Percentiles rank a stretch among this genome's conserved stretches.
Conservation (phyloP, 2,797 vertebrate species). For the Urocyon cinereoargenteus region DNA sequence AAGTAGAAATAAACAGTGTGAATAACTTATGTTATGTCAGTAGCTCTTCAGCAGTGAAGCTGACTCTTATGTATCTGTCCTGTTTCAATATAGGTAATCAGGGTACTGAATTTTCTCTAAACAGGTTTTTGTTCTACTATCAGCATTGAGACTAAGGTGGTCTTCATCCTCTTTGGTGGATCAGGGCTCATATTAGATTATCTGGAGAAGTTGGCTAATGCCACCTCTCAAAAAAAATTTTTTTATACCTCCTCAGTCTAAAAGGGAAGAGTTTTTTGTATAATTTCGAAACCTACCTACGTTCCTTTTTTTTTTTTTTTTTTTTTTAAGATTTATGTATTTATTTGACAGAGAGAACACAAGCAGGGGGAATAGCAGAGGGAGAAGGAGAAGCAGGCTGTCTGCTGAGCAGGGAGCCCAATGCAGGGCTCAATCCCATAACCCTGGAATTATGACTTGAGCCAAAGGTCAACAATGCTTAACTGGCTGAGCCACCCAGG, state of each 20-base stretch:
- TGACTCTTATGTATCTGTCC: neutral
- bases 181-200: conserved; percentile 10
- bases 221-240: neutral
- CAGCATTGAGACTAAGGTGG: neutral
- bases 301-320: too few relatives aligned
- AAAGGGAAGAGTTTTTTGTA: neutral
- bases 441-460: too few relatives aligned
- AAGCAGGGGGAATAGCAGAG: too few relatives aligned
- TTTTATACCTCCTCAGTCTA: neutral
- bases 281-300: neutral
- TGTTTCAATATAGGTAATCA: conserved; percentile 30
- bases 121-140: conserved; percentile 16
- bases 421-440: too few relatives aligned
- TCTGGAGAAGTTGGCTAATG: neutral
- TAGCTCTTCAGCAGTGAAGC: neutral
- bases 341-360: too few relatives aligned
- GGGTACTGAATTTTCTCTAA: neutral
- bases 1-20: conserved; percentile 4
- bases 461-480: too few relatives aligned
- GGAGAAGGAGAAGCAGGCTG: too few relatives aligned
- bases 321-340: too few relatives aligned
- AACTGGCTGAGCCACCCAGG: too few relatives aligned
- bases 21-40: neutral
- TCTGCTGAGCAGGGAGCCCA: too few relatives aligned
- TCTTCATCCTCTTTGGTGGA: neutral